phyloP scores from a whole-genome alignment of 2,113 vertebrate species.

The Motacilla tschutschensis region DNA sequence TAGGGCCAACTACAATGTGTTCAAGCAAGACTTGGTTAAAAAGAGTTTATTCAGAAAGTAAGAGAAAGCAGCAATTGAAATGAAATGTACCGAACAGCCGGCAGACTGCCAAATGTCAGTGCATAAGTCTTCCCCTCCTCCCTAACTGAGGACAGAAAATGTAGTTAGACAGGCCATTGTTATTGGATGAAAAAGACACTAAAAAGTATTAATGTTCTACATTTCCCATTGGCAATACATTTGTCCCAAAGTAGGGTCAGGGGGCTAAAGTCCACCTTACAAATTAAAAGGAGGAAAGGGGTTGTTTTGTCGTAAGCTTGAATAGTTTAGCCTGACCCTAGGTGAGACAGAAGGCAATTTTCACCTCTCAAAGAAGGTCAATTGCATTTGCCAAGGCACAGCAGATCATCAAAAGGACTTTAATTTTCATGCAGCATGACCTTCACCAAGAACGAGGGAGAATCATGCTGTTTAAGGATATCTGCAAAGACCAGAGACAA shows the following conservation, averaged over 20 bases:
- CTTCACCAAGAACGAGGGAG: neutral
- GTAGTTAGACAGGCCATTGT: neutral
- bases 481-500: neutral
- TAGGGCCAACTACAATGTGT: neutral
- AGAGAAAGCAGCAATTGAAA: slow-evolving; percentile 16
- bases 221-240: neutral
- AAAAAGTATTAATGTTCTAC: neutral
- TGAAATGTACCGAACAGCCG: neutral
- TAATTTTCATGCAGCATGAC: neutral
- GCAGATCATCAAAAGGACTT: neutral
- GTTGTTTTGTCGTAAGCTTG: neutral
- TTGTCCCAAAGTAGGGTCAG: neutral
- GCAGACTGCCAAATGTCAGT: neutral
- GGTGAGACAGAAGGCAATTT: slow-evolving; percentile 16
- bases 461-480: neutral
- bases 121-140: neutral
- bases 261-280: neutral
- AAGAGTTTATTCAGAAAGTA: slow-evolving; percentile 35
- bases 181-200: neutral
- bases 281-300: neutral
- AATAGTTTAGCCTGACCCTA: neutral
- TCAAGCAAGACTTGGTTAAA: slow-evolving; percentile 33
- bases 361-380: neutral
- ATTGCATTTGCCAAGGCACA: neutral
- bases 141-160: neutral